Evolutionary conservation across 2,888 invertebrate species (phyloP), one percentile per base, ranked within the genome.

Genomic region (Trichacis sp.): DNA sequence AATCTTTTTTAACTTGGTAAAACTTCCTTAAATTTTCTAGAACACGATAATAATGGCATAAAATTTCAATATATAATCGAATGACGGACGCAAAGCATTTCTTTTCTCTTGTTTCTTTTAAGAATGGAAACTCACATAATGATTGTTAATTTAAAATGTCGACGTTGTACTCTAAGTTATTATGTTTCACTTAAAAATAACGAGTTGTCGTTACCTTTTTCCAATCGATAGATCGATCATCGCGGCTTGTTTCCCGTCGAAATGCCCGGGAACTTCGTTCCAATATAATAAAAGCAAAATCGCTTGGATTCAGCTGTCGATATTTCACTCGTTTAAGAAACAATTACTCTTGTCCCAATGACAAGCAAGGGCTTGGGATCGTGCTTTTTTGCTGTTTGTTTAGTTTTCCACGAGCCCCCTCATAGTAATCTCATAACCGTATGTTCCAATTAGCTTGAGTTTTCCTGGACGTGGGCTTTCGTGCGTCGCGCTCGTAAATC

Each of bases 391-490:
- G n/a, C 15, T 24, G 12, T n/a, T 40, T 40, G 29, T 46, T 46
- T 50, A 36, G n/a, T 61, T 14, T 15, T 6, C 11, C 15, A 29
- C 12, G 40, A 52, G 52, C 38, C 46, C 33, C 30, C 19, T 55
- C 52, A 56, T 56, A 52, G 62, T 62, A 51, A 62, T 56, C 42
- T 48, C 49, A 43, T 52, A 58, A 30, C 49, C 50, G 58, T 63
- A 56, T 46, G 57, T 63, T 63, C 58, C 58, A 64, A 64, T 58
- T 64, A 64, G 47, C 47, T 50, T 15, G 29, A 42, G 51, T 49
- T 55, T 40, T 54, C 47, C 48, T 15, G 36, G 54, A 58, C 47
- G 46, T 49, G 46, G 58, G n/a, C 54, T 53, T 63, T 58, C 57
- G 63, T 58, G 58, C 57, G 57, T 57, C 50, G 57, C 57, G 30